Conservation (phyloP, 2,113 vertebrate genomes). For the Peromyscus californicus region DNA sequence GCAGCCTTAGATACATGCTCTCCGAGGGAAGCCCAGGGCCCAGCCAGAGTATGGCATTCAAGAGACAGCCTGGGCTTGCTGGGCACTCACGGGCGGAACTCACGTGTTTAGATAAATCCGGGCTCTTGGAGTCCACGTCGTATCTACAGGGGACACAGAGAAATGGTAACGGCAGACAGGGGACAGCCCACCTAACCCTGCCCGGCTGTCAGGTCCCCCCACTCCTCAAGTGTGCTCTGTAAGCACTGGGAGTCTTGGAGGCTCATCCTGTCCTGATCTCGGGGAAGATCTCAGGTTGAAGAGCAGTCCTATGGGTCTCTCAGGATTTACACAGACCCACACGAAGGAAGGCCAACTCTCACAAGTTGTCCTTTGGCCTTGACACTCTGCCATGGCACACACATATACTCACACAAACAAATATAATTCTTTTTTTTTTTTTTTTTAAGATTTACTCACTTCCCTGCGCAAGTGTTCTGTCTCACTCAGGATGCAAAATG, state of each 20-base stretch:
- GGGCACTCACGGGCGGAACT: slow-evolving; percentile 82
- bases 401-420: neutral
- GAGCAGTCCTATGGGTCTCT: neutral
- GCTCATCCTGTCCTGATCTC: neutral
- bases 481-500: neutral
- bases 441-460: neutral
- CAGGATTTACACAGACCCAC: neutral
- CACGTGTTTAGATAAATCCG: slow-evolving; percentile 97
- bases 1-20: neutral
- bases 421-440: neutral
- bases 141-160: slow-evolving; percentile 89
- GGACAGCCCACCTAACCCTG: neutral
- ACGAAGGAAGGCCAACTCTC: neutral
- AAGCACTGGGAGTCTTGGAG: neutral
- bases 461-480: neutral
- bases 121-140: slow-evolving; percentile 97
- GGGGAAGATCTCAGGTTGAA: neutral
- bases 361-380: neutral
- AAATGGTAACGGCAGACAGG: neutral
- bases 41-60: neutral
- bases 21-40: neutral
- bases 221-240: neutral
- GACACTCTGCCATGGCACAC: neutral
- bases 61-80: neutral
- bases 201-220: neutral